A percentile compares a stretch with the other conserved stretches of the same genome.
phyloP scores from a whole-genome alignment of 2,797 vertebrate genomes.

The Phaenicophaeus curvirostris region DNA sequence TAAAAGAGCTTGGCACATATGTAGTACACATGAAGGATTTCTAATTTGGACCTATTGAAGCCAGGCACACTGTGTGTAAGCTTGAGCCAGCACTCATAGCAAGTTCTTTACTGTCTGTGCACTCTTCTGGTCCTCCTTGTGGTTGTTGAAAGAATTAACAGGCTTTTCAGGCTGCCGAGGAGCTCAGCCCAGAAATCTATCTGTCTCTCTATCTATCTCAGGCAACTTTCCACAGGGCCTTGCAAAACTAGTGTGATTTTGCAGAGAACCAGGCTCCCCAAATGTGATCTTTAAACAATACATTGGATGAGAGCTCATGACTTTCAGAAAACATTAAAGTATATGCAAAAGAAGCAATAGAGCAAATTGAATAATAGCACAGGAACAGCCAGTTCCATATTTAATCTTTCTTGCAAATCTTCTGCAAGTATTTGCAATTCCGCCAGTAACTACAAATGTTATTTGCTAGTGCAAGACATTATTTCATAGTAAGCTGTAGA shows the following conservation, averaged over 20 bases:
- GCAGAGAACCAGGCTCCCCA: not conserved
- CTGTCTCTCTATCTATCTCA: not conserved
- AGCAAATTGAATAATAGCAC: not conserved
- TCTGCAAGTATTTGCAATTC: not conserved
- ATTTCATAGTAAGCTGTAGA: not conserved
- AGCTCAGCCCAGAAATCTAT: not conserved
- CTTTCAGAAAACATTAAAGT: not conserved
- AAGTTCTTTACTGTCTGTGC: not conserved
- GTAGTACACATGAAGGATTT: not conserved
- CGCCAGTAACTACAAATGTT: not conserved
- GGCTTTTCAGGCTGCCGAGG: not conserved
- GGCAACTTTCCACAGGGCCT: not conserved
- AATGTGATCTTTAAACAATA: not conserved
- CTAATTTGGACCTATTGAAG: not conserved
- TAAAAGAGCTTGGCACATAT: not conserved
- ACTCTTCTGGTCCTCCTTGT: not conserved
- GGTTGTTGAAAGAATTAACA: not conserved
- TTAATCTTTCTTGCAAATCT: not conserved
- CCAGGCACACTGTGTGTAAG: accelerated
- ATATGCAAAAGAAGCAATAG: not conserved
- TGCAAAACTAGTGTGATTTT: not conserved
- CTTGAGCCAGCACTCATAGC: not conserved
- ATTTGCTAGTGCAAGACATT: not conserved
- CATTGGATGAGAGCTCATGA: not conserved
- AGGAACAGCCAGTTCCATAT: not conserved